Evolutionary conservation across 2,113 vertebrate genomes (phyloP).

Genomic region (Leptosomus discolor): DNA sequence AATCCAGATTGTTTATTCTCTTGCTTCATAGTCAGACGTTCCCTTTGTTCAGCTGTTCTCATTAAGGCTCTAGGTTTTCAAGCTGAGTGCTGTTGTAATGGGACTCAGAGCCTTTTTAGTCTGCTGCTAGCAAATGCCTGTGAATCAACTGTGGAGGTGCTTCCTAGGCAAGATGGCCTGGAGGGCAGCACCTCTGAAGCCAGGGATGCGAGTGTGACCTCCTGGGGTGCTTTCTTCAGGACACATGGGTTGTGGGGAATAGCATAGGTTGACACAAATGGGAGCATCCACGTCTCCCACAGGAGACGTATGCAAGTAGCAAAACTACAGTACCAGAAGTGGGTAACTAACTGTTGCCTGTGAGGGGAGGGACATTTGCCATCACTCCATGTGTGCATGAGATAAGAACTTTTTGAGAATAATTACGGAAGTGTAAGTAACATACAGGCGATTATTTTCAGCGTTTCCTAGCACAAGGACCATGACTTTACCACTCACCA

Average conservation of each 20-base stretch:
- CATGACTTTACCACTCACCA: not conserved
- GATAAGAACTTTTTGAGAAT: not conserved
- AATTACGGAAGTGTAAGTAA: not conserved
- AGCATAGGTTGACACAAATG: not conserved
- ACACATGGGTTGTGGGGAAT: not conserved
- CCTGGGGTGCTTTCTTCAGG: not conserved
- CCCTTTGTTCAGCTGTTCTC: not conserved
- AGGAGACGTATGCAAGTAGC: not conserved
- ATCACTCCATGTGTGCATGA: fast-evolving
- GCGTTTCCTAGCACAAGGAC: not conserved
- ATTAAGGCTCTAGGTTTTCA: not conserved
- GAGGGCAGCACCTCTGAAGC: not conserved
- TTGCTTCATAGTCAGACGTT: not conserved
- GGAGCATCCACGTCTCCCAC: not conserved
- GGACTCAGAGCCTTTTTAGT: not conserved
- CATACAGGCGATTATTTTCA: not conserved
- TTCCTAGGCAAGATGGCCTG: not conserved
- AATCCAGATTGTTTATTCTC: not conserved
- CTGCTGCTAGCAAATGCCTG: not conserved
- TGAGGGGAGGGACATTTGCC: not conserved
- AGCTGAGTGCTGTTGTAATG: not conserved
- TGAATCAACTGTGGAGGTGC: not conserved
- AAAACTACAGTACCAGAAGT: not conserved
- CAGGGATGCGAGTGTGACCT: not conserved
- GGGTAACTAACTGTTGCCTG: not conserved